Evolutionary conservation across 2,113 vertebrate species (phyloP), one percentile per base, ranked within the genome.

Genomic region (Epinephelus fuscoguttatus): DNA sequence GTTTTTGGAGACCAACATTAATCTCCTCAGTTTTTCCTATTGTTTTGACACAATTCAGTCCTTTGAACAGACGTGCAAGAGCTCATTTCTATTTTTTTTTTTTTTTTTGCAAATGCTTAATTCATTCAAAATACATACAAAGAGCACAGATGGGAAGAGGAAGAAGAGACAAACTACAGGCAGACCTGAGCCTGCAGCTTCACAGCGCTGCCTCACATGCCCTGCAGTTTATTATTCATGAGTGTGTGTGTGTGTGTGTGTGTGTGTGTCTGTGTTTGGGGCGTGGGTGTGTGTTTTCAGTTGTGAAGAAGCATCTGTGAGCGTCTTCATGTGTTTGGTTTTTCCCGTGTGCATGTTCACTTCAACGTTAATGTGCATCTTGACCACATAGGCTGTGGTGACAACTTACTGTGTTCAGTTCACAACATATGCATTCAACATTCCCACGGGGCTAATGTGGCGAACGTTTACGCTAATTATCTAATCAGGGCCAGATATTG

Each of bases 221-320:
- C 40, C 77, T 11, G 10, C 15, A 63, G 47, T 73, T 83, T 69
- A 76, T 88, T 87, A 81, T 85, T 92, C 74, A 88, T 75, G 68
- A 83, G 63, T 71, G 27, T 78, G 69, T 61, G 75, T 19, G 62
- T 45, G 25, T 70, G 30, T 84, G 67, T 77, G n/a, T n/a, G 63
- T 71, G 27, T 78, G 69, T 61, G 75, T 19, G 62, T 45, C 33
- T 70, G 30, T 84, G 67, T 77, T 25, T 76, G 23, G 27, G 42
- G 55, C 2, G 37, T 75, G 40, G 25, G 77, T 76, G 73, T 85
- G 66, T 66, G 59, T 62, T 82, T 84, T 73, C 19, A n/a, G 56
- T 67, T 71, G 56, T 75, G 33, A 80, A 75, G 21, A 75, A 77
- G 56, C 55, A 12, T 75, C 30, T 59, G 56, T 56, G 27, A 61